Conservation (phyloP, 2,888 invertebrate genomes). For the Aphidoletes aphidimyza region DNA sequence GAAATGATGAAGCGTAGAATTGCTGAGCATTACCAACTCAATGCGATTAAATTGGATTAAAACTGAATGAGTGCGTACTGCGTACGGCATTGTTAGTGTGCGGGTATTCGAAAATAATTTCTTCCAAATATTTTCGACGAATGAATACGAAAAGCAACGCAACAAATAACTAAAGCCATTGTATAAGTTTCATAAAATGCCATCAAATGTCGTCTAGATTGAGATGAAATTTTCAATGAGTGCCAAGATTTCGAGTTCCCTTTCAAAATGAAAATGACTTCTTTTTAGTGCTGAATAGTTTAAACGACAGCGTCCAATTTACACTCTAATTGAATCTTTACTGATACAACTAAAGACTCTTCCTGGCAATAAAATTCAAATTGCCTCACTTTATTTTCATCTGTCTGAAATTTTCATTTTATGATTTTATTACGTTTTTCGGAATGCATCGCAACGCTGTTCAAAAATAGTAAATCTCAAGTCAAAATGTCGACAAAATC, state of each 20-base stretch:
- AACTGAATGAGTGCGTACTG: conserved; percentile 32
- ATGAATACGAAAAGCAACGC: neutral
- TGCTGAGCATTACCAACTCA: neutral
- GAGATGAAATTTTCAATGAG: no score
- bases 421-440: neutral
- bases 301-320: conserved; percentile 38
- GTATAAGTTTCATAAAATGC: neutral
- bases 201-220: no score
- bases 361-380: neutral
- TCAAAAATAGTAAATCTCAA: neutral
- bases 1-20: neutral
- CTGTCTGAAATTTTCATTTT: neutral
- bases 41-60: conserved; percentile 51
- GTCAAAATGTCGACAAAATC: neutral
- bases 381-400: neutral
- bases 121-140: neutral
- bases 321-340: conserved; percentile 23
- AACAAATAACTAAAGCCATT: neutral
- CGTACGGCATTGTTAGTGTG: conserved; percentile 37
- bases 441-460: neutral
- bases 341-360: conserved; percentile 19
- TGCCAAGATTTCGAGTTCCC: conserved; percentile 8
- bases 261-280: conserved; percentile 14
- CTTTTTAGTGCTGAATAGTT: conserved; percentile 30
- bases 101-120: conserved; percentile 10